Evolutionary conservation across 2,113 vertebrate genomes (phyloP).

Genomic region (Fregetta grallaria): DNA sequence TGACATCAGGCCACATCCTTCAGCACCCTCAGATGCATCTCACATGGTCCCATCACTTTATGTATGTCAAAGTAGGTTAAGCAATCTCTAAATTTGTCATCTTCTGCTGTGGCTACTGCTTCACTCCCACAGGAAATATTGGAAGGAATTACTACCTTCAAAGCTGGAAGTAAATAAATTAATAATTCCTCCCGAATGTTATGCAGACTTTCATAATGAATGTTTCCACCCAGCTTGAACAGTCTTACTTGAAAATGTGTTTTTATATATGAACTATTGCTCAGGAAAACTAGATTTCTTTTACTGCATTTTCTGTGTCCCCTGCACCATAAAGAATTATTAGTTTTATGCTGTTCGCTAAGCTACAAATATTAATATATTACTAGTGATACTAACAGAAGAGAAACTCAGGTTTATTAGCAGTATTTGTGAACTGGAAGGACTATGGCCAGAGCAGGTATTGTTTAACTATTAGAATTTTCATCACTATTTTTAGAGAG

Average conservation of each 20-base stretch:
- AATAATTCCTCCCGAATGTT: slow-evolving; percentile 3
- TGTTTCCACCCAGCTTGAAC: slow-evolving; percentile 15
- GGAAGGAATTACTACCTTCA: background rate
- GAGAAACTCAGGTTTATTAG: slow-evolving; percentile 16
- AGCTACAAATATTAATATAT: slow-evolving; percentile 47
- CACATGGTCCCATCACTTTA: background rate
- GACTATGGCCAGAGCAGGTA: background rate
- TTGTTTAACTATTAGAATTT: slow-evolving; percentile 3
- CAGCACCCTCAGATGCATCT: background rate
- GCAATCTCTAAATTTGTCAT: background rate
- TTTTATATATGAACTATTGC: slow-evolving; percentile 12
- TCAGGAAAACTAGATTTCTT: slow-evolving; percentile 24
- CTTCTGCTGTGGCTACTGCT: background rate
- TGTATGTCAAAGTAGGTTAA: background rate
- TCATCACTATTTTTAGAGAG: slow-evolving; percentile 16
- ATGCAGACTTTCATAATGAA: slow-evolving; percentile 36
- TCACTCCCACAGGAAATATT: background rate
- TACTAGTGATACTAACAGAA: background rate
- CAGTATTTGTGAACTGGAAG: slow-evolving; percentile 19
- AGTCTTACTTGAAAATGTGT: slow-evolving; percentile 2
- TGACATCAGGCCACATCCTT: background rate
- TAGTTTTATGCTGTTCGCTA: slow-evolving; percentile 35
- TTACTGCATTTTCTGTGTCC: slow-evolving; percentile 25
- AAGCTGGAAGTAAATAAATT: slow-evolving; percentile 28
- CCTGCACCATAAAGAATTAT: slow-evolving; percentile 8